phyloP scores from a whole-genome alignment of 2,113 vertebrate genomes.

The Halichoeres trimaculatus region DNA sequence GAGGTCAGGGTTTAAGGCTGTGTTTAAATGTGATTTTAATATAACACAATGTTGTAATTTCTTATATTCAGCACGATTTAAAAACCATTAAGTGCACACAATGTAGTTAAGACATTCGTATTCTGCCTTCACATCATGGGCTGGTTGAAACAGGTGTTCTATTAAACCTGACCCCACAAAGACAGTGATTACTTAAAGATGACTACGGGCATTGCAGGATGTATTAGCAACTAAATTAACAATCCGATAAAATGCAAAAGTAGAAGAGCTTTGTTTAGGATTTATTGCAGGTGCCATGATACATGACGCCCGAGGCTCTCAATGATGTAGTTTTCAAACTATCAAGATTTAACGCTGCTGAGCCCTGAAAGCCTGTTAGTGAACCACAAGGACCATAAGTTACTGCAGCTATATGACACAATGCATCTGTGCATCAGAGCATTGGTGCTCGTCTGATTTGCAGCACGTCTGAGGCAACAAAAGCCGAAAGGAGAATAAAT shows the following conservation, averaged over 20 bases:
- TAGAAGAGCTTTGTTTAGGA: conserved; percentile 47
- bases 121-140: neutral
- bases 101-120: neutral
- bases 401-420: conserved; percentile 47
- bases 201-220: conserved; percentile 21
- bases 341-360: conserved; percentile 50
- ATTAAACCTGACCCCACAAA: conserved; percentile 22
- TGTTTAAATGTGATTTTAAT: neutral
- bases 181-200: conserved; percentile 22
- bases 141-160: conserved; percentile 20
- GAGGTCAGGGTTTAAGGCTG: neutral
- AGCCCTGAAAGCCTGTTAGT: conserved; percentile 42
- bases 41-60: neutral
- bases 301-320: conserved; percentile 32
- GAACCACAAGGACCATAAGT: conserved; percentile 59
- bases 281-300: conserved; percentile 44
- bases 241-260: conserved; percentile 24
- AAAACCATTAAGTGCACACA: neutral
- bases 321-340: conserved; percentile 53
- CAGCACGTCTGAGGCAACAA: conserved; percentile 23
- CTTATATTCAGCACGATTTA: neutral
- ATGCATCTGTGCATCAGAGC: conserved; percentile 42
- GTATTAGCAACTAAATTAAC: conserved; percentile 41
- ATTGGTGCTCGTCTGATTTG: conserved; percentile 49
- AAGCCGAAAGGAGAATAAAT: conserved; percentile 30